These are phyloP conservation scores for Pseudachorutes palmiensis DNA, from an alignment of 1,140 invertebrate genomes.

Conservation along the genomic window DNA sequence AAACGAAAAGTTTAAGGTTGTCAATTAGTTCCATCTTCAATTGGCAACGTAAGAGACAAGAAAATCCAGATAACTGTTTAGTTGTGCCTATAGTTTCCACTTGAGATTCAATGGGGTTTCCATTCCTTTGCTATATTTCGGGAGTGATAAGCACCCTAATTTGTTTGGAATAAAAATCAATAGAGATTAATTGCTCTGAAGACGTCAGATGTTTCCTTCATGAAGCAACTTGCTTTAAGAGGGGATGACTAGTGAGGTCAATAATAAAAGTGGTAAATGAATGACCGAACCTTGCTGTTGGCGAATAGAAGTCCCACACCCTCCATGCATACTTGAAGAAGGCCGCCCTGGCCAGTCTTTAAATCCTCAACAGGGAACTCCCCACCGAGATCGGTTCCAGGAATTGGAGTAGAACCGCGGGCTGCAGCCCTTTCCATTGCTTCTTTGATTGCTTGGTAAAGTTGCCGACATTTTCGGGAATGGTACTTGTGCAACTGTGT, in stretches of 20 bases:
- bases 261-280: slow-evolving; percentile 5
- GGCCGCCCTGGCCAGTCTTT: slow-evolving; percentile 88
- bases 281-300: slow-evolving; percentile 86
- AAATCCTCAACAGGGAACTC: slow-evolving; percentile 98
- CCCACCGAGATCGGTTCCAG: slow-evolving; percentile 79
- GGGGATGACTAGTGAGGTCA: not conserved
- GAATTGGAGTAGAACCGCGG: slow-evolving; percentile 62
- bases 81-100: no score
- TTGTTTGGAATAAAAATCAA: no score
- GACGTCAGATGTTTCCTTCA: no score
- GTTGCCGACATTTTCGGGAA: slow-evolving; percentile 96
- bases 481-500: slow-evolving; percentile 97
- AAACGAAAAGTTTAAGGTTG: no score
- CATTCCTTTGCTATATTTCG: no score
- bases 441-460: slow-evolving; percentile 98
- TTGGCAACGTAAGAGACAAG: no score
- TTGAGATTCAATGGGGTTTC: no score
- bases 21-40: no score
- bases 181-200: no score
- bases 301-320: slow-evolving; percentile 96
- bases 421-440: slow-evolving; percentile 94
- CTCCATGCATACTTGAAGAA: slow-evolving; percentile 98
- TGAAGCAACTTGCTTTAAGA: no score
- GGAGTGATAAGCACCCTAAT: no score
- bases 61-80: no score